These are phyloP conservation scores for Holothuria leucospilota DNA, from an alignment of 53 echinoderm and acorn worm genomes.

Conservation along the genomic window DNA sequence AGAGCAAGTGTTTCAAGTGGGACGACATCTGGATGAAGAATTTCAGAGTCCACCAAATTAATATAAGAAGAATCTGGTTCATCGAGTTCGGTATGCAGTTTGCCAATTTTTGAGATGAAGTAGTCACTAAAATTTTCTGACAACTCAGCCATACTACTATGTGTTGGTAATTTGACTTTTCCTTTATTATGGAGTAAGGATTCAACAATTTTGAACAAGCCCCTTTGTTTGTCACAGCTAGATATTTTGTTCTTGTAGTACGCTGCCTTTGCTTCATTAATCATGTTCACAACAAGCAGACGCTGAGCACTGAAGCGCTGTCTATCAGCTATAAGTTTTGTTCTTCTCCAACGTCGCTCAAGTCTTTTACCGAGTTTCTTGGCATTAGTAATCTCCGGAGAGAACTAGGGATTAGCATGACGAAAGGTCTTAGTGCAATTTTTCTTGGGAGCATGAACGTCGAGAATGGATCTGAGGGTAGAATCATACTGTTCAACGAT, in stretches of 20 bases:
- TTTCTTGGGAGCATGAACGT: constrained; percentile 17
- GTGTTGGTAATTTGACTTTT: not conserved
- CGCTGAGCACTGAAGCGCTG: constrained; percentile 5
- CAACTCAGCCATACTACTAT: no score
- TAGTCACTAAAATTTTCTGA: not conserved
- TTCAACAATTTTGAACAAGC: constrained; percentile 36
- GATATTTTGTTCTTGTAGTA: constrained; percentile 32
- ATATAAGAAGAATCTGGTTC: not conserved
- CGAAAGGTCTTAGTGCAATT: constrained; percentile 4
- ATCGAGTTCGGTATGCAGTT: not conserved
- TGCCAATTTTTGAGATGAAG: not conserved
- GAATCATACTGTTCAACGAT: constrained; percentile 30
- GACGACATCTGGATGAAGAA: no score
- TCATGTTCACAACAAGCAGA: constrained; percentile 7
- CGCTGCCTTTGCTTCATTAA: constrained; percentile 16
- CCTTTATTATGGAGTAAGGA: constrained; percentile 38
- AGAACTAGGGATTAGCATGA: constrained; percentile 26
- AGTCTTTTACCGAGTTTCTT: constrained; percentile 35
- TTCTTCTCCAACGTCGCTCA: constrained; percentile 30
- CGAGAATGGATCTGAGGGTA: constrained; percentile 30
- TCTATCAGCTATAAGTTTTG: constrained; percentile 33
- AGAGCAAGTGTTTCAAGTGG: no score
- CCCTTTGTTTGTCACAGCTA: constrained; percentile 18
- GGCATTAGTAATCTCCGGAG: constrained; percentile 30
- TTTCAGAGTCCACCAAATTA: no score